Conservation (phyloP, 2,888 invertebrate species). For the Mesorhabditis sp. region DNA sequence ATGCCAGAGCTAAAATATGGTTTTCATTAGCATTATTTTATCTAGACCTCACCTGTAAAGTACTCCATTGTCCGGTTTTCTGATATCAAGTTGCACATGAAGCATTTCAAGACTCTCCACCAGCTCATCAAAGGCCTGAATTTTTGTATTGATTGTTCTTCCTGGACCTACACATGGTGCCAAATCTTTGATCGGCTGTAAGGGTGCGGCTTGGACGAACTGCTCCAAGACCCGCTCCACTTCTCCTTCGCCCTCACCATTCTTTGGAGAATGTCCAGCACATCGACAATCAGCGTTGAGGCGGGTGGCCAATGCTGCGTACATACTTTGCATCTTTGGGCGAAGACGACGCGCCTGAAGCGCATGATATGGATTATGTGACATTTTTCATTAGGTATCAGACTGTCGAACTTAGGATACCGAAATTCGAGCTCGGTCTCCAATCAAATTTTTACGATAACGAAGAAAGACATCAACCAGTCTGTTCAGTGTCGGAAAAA, state of each 20-base stretch:
- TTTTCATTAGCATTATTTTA: background rate
- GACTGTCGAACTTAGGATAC: background rate
- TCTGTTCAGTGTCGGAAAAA: too few relatives aligned
- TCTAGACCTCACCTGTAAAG: slow-evolving; percentile 9
- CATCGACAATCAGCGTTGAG: background rate
- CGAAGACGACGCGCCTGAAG: background rate
- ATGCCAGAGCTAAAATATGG: background rate
- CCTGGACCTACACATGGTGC: slow-evolving; percentile 30
- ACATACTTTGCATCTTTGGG: background rate
- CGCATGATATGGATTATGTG: too few relatives aligned
- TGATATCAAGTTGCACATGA: slow-evolving; percentile 5
- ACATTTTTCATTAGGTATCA: background rate
- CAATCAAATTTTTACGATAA: too few relatives aligned
- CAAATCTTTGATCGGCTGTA: slow-evolving; percentile 23
- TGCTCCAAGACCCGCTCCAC: slow-evolving; percentile 4
- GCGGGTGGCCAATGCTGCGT: background rate
- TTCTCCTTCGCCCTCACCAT: background rate
- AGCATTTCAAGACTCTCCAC: slow-evolving; percentile 9
- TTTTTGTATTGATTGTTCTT: background rate
- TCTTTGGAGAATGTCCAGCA: background rate
- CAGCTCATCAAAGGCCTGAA: slow-evolving; percentile 8
- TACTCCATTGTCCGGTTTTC: slow-evolving; percentile 7
- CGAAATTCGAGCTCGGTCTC: background rate
- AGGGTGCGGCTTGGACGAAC: slow-evolving; percentile 10
- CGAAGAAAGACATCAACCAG: too few relatives aligned